Evolutionary conservation across 2,797 vertebrate genomes (phyloP), one percentile per base, ranked within the genome.

Genomic region (Lagorchestes hirsutus): DNA sequence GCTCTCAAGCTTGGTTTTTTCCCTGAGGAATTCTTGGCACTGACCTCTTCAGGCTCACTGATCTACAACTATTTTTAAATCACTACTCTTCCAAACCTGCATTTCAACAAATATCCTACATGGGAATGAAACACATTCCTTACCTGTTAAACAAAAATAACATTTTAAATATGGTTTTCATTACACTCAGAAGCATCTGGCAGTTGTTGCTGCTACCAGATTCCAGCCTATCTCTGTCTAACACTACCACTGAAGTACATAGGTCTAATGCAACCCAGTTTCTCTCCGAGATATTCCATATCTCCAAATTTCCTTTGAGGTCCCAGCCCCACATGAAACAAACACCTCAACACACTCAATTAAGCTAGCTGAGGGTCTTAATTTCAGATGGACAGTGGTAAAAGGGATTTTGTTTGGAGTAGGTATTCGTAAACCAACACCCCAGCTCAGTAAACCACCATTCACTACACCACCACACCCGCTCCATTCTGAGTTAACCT

Each of bases 401-500:
- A 92, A 95, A 97, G 82, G 18, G 34, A 91, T 95, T 97, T 97
- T 96, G 28, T 87, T 95, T 97, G 59, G 57, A 54, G 4, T 90
- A 62, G 4, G 0, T 93, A 55, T 93, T 54, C 90, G 90, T 95
- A 82, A 24, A 55, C 96, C 96, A 94, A 18, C 90, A 95, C 62
- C 90, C 97, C 93, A 93, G 91, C 93, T 96, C 96, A 98, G n/a
- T 74, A 97, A 97, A 93, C 96, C 94, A 95, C 90, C 91, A 46
- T 3, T 46, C 46, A 46, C 96, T 54, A 87, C 74, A 87, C 40
- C 22, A 50, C 40, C 74, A 87, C 10, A 87, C 74, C 59, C 46
- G 3, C 93, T 94, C 96, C 93, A 94, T 96, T 95, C 96, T 93
- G 96, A 97, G 93, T 96, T 96, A 98, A 97, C 95, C 95, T 97